Evolutionary conservation across 1,140 invertebrate species (phyloP), one percentile per base, ranked within the genome.

Genomic region (Proctacanthus coquilletti): DNA sequence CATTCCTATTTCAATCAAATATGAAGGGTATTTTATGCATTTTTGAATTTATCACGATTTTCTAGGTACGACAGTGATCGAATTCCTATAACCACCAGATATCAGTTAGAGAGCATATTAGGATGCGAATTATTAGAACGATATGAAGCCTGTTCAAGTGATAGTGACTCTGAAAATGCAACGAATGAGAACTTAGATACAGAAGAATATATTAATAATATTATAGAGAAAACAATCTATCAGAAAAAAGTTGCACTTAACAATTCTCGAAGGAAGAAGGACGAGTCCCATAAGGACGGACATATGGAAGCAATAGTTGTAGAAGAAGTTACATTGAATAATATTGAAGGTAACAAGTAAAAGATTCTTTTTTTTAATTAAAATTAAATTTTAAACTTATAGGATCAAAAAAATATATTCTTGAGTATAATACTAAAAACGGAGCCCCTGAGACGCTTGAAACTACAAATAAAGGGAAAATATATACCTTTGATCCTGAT

Each of bases 31-130:
- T n/a, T n/a, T n/a, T n/a, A n/a, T n/a, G n/a, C 23, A 27, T 27
- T 13, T 27, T 27, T 27, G 23, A 27, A 27, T 13, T 8, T 8
- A 27, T 27, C 8, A 27, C 13, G 13, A n/a, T n/a, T 27, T 32
- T 32, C 6, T 15, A 32, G 31, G 31, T 32, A 32, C 15, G 31
- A 32, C 31, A 32, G 31, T 15, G 31, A 32, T 32, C 31, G 31
- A 14, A 32, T 32, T 11, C 31, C 31, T 6, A 32, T 32, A 32
- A 32, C 31, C 5, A 32, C 31, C 5, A 9, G 31, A 11, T 32
- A 15, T 6, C 31, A 32, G 5, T 15, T 32, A 14, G 31, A 32
- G 15, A 32, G 15, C 15, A 32, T 32, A 11, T 15, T 32, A 14
- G 31, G 31, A 5, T 32, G 31, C 15, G 31, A 32, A 15, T 15